Percentiles rank a stretch among this genome's conserved stretches.
phyloP scores from a whole-genome alignment of 2,888 invertebrate genomes.

The Mylabris sibirica region DNA sequence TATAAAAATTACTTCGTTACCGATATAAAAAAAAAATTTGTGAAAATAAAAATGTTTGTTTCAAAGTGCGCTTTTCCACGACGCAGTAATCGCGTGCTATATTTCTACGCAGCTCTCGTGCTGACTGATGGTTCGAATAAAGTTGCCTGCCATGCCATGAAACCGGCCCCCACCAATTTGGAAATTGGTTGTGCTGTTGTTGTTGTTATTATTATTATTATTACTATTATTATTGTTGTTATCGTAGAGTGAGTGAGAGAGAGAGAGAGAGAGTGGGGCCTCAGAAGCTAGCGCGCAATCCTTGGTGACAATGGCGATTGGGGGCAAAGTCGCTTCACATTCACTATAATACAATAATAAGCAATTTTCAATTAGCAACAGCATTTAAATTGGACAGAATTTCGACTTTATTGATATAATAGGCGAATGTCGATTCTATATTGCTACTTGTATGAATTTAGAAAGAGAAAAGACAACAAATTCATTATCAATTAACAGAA shows the following conservation, averaged over 20 bases:
- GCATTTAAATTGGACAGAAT: not conserved
- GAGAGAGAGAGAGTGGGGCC: constrained; percentile 15
- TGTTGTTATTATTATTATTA: no score
- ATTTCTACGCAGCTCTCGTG: constrained; percentile 41
- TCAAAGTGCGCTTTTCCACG: constrained; percentile 51
- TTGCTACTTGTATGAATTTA: not conserved
- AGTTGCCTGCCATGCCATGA: constrained; percentile 26
- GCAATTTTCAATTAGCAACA: constrained; percentile 14
- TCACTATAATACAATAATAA: not conserved
- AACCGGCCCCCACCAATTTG: constrained; percentile 24
- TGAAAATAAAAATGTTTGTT: not conserved
- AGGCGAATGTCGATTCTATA: not conserved
- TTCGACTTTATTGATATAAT: constrained; percentile 6
- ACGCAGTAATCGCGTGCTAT: constrained; percentile 52
- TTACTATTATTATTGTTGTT: no score
- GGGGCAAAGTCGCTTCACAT: constrained; percentile 14
- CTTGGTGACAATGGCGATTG: constrained; percentile 17
- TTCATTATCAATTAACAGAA: not conserved
- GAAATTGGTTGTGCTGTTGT: constrained; percentile 7
- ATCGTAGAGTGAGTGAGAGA: no score
- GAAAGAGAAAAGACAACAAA: not conserved
- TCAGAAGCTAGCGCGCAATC: not conserved
- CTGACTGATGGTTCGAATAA: constrained; percentile 40
- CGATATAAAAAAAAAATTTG: constrained; percentile 22
- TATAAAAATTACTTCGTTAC: not conserved